Evolutionary conservation across 2,113 vertebrate species (phyloP).

Genomic region (Verasper variegatus): DNA sequence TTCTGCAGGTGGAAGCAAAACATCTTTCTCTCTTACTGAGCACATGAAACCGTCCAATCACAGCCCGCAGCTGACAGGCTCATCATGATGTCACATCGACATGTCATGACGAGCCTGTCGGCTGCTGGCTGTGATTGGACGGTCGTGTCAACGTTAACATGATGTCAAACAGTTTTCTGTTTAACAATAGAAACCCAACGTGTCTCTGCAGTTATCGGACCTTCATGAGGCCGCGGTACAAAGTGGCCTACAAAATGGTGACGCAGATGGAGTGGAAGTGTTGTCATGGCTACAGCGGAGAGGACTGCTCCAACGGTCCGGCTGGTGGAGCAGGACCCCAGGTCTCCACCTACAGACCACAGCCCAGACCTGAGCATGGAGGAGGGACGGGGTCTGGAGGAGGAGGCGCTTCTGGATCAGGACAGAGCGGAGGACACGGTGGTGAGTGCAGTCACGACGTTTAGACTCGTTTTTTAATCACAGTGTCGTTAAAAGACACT

Average conservation of each 20-base stretch:
- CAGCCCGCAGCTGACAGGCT: too few relatives aligned
- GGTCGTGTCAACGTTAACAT: too few relatives aligned
- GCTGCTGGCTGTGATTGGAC: too few relatives aligned
- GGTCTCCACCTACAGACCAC: constrained; percentile 79
- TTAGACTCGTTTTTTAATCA: not conserved
- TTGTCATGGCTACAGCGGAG: constrained; percentile 91
- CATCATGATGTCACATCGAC: too few relatives aligned
- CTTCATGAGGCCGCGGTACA: constrained; percentile 92
- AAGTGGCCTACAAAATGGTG: constrained; percentile 90
- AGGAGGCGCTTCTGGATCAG: constrained; percentile 44
- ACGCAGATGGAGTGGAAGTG: constrained; percentile 95
- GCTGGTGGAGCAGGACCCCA: constrained; percentile 68
- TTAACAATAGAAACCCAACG: not conserved
- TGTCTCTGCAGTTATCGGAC: constrained; percentile 88
- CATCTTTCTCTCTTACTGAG: not conserved
- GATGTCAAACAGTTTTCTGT: not conserved
- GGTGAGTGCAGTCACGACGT: constrained; percentile 30
- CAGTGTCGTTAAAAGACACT: too few relatives aligned
- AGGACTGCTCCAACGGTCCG: constrained; percentile 85
- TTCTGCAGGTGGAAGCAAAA: not conserved
- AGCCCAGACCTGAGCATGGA: constrained; percentile 81
- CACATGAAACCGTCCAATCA: not conserved
- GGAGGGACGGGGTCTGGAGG: constrained; percentile 80
- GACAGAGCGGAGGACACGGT: constrained; percentile 80
- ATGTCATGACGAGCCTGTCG: too few relatives aligned